Evolutionary conservation across 2,888 invertebrate species (phyloP).

Genomic region (Drosophila mimetica): DNA sequence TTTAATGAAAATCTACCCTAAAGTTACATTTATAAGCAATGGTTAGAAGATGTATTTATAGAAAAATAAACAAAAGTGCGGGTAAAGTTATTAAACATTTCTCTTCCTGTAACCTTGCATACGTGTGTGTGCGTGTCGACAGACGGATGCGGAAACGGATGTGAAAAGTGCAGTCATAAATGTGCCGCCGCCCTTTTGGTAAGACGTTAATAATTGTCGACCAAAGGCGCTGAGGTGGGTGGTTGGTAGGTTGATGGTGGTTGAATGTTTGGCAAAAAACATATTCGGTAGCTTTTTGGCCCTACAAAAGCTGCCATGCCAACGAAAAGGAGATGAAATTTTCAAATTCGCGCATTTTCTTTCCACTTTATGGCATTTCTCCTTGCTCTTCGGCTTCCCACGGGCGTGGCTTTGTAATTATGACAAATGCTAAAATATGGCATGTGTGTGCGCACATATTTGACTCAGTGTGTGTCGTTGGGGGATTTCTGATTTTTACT

Average conservation of each 20-base stretch:
- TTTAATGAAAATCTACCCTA: too few species aligned
- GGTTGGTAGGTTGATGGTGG: conserved; percentile 3
- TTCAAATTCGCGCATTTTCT: conserved; percentile 71
- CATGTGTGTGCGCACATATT: conserved; percentile 40
- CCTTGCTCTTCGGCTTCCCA: conserved; percentile 47
- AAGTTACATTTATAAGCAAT: too few species aligned
- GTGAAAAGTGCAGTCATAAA: conserved; percentile 80
- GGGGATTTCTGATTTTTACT: conserved; percentile 63
- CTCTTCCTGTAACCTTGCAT: background rate
- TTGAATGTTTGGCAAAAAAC: conserved; percentile 8
- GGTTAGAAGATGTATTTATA: too few species aligned
- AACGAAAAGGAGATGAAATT: conserved; percentile 59
- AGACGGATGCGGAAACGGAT: conserved; percentile 75
- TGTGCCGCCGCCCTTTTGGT: conserved; percentile 71
- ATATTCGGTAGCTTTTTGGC: conserved; percentile 16
- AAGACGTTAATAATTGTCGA: conserved; percentile 77
- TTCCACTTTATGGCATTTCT: conserved; percentile 67
- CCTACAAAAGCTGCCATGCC: conserved; percentile 9
- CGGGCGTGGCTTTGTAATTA: conserved; percentile 70
- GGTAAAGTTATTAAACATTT: background rate
- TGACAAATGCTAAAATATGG: conserved; percentile 76
- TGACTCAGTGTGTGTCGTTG: conserved; percentile 39
- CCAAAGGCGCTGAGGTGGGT: conserved; percentile 39
- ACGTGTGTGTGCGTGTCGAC: conserved; percentile 62
- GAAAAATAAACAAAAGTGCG: too few species aligned